Conservation (phyloP, 1,140 invertebrate genomes). For the Papilio aristodemus region DNA sequence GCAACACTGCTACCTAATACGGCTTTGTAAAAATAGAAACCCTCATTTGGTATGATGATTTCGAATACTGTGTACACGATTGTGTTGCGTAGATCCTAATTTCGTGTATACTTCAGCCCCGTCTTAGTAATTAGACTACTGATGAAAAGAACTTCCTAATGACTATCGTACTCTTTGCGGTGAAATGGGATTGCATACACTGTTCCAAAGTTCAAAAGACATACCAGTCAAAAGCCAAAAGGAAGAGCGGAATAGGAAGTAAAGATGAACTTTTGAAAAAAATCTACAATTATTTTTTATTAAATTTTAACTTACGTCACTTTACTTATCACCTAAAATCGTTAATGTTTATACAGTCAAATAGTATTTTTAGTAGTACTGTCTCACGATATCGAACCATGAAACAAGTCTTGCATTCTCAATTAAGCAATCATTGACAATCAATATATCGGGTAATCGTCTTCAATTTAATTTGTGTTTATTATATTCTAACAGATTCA, state of each 20-base stretch:
- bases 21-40: not conserved
- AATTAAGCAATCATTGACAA: too few relatives aligned
- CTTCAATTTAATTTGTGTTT: too few relatives aligned
- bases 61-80: not conserved
- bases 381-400: too few relatives aligned
- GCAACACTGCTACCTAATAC: not conserved
- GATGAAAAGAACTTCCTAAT: conserved; percentile 16
- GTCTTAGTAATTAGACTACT: conserved; percentile 19
- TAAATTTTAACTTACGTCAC: too few relatives aligned
- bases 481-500: too few relatives aligned
- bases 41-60: not conserved
- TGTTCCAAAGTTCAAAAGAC: conserved; percentile 13
- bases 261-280: not conserved
- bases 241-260: not conserved
- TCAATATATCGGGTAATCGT: too few relatives aligned
- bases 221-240: conserved; percentile 6
- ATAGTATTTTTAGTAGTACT: too few relatives aligned
- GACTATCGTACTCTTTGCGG: conserved; percentile 8
- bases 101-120: not conserved
- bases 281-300: not conserved
- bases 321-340: too few relatives aligned
- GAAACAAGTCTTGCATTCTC: too few relatives aligned
- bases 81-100: not conserved
- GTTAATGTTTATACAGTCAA: too few relatives aligned
- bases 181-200: conserved; percentile 18